These are phyloP conservation scores for Pyrochroa serraticornis DNA, from an alignment of 2,888 invertebrate species.

Conservation along the genomic window DNA sequence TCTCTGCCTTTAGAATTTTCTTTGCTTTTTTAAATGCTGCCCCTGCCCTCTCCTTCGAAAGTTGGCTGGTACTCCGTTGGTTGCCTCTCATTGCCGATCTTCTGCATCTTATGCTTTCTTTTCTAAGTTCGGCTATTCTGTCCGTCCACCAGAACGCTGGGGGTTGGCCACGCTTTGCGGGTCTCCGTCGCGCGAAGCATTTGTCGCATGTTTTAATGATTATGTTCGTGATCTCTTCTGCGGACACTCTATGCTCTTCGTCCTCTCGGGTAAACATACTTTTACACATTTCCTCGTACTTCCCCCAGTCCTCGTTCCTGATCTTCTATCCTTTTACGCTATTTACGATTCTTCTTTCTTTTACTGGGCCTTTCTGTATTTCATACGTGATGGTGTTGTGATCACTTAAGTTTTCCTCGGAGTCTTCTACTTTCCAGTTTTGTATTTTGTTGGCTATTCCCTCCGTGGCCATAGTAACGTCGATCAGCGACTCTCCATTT, in stretches of 20 bases:
- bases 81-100: background rate
- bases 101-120: background rate
- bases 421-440: constrained; percentile 6
- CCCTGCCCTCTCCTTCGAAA: too few relatives aligned
- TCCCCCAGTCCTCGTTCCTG: background rate
- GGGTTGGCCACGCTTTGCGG: background rate
- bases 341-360: background rate
- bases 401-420: constrained; percentile 2
- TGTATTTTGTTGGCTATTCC: constrained; percentile 4
- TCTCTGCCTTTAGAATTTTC: too few relatives aligned
- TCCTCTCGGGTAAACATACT: background rate
- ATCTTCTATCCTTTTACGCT: background rate
- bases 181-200: background rate
- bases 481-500: constrained; percentile 17
- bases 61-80: too few relatives aligned
- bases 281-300: background rate
- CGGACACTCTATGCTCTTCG: background rate
- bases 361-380: background rate
- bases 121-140: constrained; percentile 2
- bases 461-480: constrained; percentile 11
- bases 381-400: background rate
- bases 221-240: background rate
- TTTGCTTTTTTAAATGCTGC: too few relatives aligned
- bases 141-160: constrained; percentile 2
- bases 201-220: background rate